These are phyloP conservation scores for Emydoidea blandingii DNA, from an alignment of 2,797 vertebrate genomes.

Conservation along the genomic window DNA sequence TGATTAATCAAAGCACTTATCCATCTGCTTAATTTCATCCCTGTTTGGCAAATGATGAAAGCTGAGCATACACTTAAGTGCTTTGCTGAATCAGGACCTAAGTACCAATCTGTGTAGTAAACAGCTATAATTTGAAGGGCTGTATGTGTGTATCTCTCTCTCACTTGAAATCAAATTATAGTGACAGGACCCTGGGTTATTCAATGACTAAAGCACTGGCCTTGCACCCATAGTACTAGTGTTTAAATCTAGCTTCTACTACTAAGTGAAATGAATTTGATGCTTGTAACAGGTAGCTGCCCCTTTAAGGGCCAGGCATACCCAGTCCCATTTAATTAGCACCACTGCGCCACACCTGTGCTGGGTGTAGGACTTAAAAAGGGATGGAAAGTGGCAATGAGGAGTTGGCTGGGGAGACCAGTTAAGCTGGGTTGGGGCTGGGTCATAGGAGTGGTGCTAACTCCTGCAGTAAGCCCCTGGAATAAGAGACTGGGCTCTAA, in stretches of 20 bases:
- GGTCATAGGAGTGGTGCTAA: background rate
- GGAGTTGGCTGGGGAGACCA: background rate
- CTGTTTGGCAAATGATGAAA: background rate
- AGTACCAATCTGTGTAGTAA: background rate
- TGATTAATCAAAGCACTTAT: background rate
- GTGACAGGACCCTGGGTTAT: background rate
- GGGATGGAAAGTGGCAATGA: background rate
- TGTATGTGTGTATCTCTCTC: background rate
- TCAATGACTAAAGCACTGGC: background rate
- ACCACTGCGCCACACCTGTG: background rate
- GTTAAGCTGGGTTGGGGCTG: background rate
- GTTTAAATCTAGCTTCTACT: background rate
- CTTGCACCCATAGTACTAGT: background rate
- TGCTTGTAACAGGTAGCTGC: background rate
- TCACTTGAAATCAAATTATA: background rate
- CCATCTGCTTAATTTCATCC: background rate
- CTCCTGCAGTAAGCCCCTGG: background rate
- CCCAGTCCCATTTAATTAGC: background rate
- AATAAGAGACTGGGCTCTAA: background rate
- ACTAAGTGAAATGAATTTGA: background rate
- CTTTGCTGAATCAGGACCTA: background rate
- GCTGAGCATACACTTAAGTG: conserved; percentile 23
- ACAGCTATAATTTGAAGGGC: background rate
- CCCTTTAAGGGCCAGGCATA: background rate
- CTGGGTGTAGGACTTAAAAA: background rate